phyloP scores from a whole-genome alignment of 2,888 invertebrate species.

The Podotricha telesiphe region DNA sequence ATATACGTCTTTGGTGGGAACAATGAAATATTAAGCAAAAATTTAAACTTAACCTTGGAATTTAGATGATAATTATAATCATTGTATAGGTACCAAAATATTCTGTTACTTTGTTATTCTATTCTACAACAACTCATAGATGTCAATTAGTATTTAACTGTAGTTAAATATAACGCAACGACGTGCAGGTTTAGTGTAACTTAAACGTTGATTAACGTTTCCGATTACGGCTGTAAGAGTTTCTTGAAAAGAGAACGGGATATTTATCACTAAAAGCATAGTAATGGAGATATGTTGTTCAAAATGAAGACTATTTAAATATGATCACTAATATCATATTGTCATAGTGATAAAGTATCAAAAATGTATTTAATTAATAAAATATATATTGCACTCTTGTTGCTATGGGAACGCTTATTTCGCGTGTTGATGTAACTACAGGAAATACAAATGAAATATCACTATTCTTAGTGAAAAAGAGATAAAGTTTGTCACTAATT shows the following conservation, averaged over 20 bases:
- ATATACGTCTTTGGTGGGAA: not conserved
- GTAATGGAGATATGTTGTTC: too few species aligned
- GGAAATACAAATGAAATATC: too few species aligned
- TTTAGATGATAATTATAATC: slow-evolving; percentile 1
- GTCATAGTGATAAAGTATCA: too few species aligned
- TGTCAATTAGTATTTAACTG: not conserved
- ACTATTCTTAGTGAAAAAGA: too few species aligned
- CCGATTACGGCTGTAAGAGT: not conserved
- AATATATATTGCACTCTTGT: too few species aligned
- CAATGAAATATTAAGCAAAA: slow-evolving; percentile 10
- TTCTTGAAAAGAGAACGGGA: not conserved
- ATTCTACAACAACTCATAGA: not conserved
- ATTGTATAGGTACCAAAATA: not conserved
- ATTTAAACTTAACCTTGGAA: slow-evolving; percentile 10
- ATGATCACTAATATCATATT: too few species aligned
- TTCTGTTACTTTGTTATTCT: not conserved
- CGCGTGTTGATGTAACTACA: too few species aligned
- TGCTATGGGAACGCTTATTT: too few species aligned
- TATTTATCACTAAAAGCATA: too few species aligned
- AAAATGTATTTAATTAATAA: too few species aligned
- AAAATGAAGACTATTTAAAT: too few species aligned
- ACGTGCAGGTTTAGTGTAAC: not conserved
- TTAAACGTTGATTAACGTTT: not conserved
- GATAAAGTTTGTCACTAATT: too few species aligned
- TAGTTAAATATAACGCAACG: not conserved